Evolutionary conservation across 2,797 vertebrate species (phyloP).

Genomic region (Alosa sapidissima): DNA sequence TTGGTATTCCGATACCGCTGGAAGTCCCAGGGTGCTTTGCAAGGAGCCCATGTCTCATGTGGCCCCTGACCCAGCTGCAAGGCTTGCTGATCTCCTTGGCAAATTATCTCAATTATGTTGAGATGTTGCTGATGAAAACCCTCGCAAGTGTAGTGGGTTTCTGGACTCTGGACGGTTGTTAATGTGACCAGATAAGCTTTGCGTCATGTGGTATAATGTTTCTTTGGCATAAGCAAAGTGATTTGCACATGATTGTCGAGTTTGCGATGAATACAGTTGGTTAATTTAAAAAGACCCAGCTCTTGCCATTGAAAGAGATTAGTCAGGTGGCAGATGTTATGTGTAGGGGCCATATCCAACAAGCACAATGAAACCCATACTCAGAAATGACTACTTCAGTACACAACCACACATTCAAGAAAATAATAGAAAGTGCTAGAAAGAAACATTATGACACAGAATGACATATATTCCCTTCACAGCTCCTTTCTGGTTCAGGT

Average conservation of each 20-base stretch:
- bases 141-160: conserved; percentile 8
- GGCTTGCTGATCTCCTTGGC: conserved; percentile 23
- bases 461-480: neutral
- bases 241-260: conserved; percentile 13
- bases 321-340: neutral
- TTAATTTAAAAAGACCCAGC: neutral
- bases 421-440: neutral
- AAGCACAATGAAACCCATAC: neutral
- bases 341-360: neutral
- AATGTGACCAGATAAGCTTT: conserved; percentile 6
- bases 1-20: conserved; percentile 56
- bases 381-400: neutral
- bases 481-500: neutral
- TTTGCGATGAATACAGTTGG: neutral
- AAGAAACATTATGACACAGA: neutral
- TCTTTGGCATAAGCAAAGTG: conserved; percentile 10
- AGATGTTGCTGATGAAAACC: conserved; percentile 13
- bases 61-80: conserved; percentile 1
- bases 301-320: neutral
- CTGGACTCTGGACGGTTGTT: neutral
- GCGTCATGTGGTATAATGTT: conserved; percentile 8
- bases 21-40: neutral
- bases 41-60: neutral
- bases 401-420: neutral
- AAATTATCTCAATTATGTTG: conserved; percentile 29